These are phyloP conservation scores for Pterocles burchelli DNA, from an alignment of 2,113 vertebrate species.

Conservation along the genomic window DNA sequence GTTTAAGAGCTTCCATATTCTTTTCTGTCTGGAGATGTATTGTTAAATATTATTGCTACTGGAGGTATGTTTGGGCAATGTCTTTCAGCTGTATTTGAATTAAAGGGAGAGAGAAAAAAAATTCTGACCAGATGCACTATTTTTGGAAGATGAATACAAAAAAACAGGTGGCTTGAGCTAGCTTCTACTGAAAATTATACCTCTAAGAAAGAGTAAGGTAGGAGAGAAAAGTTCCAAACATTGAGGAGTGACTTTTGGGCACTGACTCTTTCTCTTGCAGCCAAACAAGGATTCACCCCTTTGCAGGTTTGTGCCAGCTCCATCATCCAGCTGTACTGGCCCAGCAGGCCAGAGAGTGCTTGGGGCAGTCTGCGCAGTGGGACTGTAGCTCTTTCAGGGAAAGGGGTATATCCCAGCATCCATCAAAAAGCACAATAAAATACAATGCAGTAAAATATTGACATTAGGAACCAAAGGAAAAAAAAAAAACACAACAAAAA, in stretches of 20 bases:
- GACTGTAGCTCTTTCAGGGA: neutral
- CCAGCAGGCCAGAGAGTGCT: no score
- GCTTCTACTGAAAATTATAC: neutral
- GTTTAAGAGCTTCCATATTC: slow-evolving; percentile 50
- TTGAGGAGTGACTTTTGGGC: neutral
- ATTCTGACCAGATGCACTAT: neutral
- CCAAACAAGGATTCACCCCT: neutral
- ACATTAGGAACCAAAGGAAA: neutral
- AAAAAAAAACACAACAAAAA: neutral
- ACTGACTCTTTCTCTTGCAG: neutral
- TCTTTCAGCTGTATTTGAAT: neutral
- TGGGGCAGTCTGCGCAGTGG: neutral
- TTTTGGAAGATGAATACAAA: neutral
- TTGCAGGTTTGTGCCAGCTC: neutral
- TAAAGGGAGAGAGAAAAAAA: neutral
- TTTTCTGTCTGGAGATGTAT: slow-evolving; percentile 40
- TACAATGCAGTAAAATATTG: neutral
- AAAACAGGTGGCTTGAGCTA: neutral
- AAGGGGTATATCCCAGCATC: neutral
- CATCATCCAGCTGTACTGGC: neutral
- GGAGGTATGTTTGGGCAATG: slow-evolving; percentile 11
- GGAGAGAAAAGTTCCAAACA: neutral
- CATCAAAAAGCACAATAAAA: neutral
- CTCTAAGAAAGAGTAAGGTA: neutral
- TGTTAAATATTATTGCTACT: slow-evolving; percentile 32